Conservation (phyloP, 1,140 invertebrate genomes). For the Drosophila triauraria region DNA sequence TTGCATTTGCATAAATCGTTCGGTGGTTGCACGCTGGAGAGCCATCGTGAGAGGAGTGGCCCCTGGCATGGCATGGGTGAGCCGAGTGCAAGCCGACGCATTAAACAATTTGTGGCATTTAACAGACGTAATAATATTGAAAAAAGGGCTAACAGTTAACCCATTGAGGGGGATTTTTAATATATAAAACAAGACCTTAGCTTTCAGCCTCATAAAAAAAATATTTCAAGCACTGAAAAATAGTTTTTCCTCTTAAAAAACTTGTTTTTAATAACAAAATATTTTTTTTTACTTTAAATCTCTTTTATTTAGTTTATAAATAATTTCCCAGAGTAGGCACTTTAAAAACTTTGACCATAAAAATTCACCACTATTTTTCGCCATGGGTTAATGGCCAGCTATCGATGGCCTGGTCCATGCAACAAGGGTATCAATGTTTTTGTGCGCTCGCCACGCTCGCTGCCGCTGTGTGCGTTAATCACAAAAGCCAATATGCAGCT, state of each 20-base stretch:
- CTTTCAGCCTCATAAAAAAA: too few species aligned
- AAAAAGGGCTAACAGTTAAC: slow-evolving; percentile 24
- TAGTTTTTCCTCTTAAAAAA: too few species aligned
- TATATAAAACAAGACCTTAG: background rate
- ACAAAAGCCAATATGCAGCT: slow-evolving; percentile 57
- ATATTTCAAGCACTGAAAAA: too few species aligned
- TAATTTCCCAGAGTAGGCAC: too few species aligned
- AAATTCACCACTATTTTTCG: background rate
- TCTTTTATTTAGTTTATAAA: too few species aligned
- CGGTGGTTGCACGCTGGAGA: slow-evolving; percentile 23
- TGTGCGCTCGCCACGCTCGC: slow-evolving; percentile 1
- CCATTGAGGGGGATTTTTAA: slow-evolving; percentile 3
- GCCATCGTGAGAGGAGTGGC: background rate
- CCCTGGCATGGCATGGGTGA: background rate
- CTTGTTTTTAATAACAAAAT: too few species aligned
- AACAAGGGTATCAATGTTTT: slow-evolving; percentile 49
- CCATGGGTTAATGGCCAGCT: slow-evolving; percentile 31
- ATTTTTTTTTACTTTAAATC: too few species aligned
- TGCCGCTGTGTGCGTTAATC: slow-evolving; percentile 36
- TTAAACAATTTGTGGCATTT: slow-evolving; percentile 67
- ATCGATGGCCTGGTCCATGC: slow-evolving; percentile 30
- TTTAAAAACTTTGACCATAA: too few species aligned
- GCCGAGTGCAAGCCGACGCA: slow-evolving; percentile 31
- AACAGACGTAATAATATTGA: slow-evolving; percentile 49
- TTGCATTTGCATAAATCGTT: slow-evolving; percentile 68